phyloP scores from a whole-genome alignment of 2,113 vertebrate species.

The Atrichornis clamosus region DNA sequence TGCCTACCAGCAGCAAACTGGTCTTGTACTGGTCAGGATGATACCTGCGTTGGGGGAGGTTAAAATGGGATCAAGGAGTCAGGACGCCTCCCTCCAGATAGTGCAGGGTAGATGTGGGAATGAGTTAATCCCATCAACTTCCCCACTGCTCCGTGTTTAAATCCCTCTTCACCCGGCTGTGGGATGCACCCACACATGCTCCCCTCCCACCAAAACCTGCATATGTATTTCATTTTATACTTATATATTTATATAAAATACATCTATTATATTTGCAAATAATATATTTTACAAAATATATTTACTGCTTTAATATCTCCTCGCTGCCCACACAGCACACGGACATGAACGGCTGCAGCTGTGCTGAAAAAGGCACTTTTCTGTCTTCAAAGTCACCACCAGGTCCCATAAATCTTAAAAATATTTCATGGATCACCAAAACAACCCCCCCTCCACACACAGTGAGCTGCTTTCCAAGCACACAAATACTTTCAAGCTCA shows the following conservation, averaged over 20 bases:
- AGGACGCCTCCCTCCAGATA: not conserved
- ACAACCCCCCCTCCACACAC: not conserved
- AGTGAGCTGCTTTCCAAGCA: not conserved
- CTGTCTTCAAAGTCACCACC: conserved; percentile 6
- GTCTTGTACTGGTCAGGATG: not conserved
- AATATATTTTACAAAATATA: not conserved
- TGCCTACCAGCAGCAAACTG: not conserved
- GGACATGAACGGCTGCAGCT: not conserved
- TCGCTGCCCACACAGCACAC: not conserved
- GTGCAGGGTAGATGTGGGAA: accelerated
- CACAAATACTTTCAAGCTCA: not conserved
- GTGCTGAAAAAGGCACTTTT: not conserved
- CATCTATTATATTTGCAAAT: not conserved
- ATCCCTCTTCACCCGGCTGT: not conserved
- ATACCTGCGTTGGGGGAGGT: not conserved
- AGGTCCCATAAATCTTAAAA: not conserved
- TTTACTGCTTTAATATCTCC: not conserved
- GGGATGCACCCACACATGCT: not conserved
- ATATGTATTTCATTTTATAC: accelerated
- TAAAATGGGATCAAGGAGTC: not conserved
- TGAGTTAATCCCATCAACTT: not conserved
- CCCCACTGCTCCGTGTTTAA: not conserved
- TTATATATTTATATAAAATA: not conserved
- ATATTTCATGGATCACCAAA: not conserved
- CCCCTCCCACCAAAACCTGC: not conserved